Evolutionary conservation across 2,888 invertebrate genomes (phyloP).

Genomic region (Mimas tiliae): DNA sequence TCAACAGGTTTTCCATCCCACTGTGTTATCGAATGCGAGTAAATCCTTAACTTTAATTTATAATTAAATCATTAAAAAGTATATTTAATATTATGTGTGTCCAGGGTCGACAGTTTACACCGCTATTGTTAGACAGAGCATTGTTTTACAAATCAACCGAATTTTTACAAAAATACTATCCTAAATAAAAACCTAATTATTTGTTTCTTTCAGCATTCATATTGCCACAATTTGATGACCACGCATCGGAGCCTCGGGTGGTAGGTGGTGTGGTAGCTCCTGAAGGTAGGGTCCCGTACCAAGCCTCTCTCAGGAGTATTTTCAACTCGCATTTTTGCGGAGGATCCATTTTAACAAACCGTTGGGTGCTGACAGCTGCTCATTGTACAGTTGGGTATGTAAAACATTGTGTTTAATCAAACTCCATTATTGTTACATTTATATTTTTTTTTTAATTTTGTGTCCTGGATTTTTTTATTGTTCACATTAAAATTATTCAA

Average conservation of each 20-base stretch:
- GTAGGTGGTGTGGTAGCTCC: conserved; percentile 76
- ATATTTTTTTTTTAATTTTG: not conserved
- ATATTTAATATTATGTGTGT: too few species aligned
- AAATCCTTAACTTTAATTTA: too few species aligned
- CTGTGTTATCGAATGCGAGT: too few species aligned
- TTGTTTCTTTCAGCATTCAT: conserved; percentile 18
- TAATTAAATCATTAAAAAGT: too few species aligned
- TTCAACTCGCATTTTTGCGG: conserved; percentile 74
- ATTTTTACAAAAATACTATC: too few species aligned
- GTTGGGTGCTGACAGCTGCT: conserved; percentile 79
- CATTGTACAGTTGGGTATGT: conserved; percentile 74
- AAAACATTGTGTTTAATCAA: not conserved
- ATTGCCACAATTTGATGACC: not conserved
- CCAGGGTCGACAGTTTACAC: too few species aligned
- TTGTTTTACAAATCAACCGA: too few species aligned
- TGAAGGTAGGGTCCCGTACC: conserved; percentile 75
- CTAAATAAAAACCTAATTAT: not conserved
- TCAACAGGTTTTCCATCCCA: too few species aligned
- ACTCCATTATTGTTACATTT: not conserved
- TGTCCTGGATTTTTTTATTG: too few species aligned
- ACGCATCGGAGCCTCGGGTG: conserved; percentile 46
- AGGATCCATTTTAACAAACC: conserved; percentile 66
- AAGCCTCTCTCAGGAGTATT: conserved; percentile 68
- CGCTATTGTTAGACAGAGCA: too few species aligned
- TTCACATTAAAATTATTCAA: too few species aligned